These are phyloP conservation scores for Rhinogobio ventralis DNA, from an alignment of 2,797 vertebrate species.

Conservation along the genomic window DNA sequence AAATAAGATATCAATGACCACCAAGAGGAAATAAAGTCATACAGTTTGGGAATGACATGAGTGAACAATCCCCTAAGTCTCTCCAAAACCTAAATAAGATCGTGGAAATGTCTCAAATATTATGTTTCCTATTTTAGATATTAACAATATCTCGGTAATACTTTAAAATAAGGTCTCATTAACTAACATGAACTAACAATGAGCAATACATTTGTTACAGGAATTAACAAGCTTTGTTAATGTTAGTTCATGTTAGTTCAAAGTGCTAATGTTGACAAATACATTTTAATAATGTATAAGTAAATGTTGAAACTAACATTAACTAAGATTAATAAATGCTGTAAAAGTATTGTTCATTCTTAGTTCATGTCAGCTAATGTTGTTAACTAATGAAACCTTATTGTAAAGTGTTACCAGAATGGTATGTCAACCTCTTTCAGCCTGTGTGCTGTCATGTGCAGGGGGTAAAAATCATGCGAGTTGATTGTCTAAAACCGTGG, in stretches of 20 bases:
- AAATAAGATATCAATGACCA: background rate
- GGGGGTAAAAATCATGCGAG: constrained; percentile 45
- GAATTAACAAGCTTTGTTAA: no score
- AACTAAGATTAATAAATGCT: no score
- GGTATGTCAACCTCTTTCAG: constrained; percentile 33
- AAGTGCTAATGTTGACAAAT: no score
- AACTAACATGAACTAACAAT: no score
- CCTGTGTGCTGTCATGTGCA: constrained; percentile 41
- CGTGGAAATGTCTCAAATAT: background rate
- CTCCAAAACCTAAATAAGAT: constrained; percentile 13
- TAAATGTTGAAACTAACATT: no score
- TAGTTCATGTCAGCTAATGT: no score
- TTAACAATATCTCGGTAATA: background rate
- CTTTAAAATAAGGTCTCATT: no score
- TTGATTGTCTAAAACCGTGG: constrained; percentile 38
- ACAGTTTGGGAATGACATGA: background rate
- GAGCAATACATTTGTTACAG: no score
- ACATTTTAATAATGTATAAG: no score
- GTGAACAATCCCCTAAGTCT: background rate
- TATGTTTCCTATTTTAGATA: constrained; percentile 26
- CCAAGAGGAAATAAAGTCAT: background rate
- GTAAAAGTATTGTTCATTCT: no score
- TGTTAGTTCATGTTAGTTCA: no score
- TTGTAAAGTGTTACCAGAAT: background rate
- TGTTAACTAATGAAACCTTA: no score